Evolutionary conservation across 23 tunicate species (phyloP), one percentile per base, ranked within the genome.

Genomic region (Halocynthia roretzi): DNA sequence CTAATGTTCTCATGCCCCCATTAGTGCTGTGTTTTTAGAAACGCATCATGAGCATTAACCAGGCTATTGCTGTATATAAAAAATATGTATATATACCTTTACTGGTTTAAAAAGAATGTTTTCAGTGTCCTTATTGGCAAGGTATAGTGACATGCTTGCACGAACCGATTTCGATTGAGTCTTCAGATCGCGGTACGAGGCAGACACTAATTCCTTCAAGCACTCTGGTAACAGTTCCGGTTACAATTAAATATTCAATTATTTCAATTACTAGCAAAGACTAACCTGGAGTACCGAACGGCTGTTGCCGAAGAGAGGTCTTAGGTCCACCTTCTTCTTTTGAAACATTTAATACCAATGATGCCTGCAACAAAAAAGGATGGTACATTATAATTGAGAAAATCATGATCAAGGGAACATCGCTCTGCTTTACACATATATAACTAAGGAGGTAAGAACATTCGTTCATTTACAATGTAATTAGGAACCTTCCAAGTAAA

Each of bases 91-190:
- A 31, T 58, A 82, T 52, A 89, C 85, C 72, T 87, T 87, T 18
- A 94, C 81, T n/a, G 98, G 98, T 72, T 87, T 87, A 51, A 87
- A 94, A 48, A 94, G 71, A 75, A 94, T 94, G 65, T 87, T 83
- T 71, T 94, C 98, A 20, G 98, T 94, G 78, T 94, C 98, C 58
- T 80, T 87, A 76, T 94, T 94, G 48, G 98, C 98, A 40, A 94
- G 68, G 68, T 94, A 94, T 61, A 94, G 69, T 22, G 83, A 61
- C 84, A 94, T 58, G 55, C 88, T 83, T 21, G 53, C 52, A 6
- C 66, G 85, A 7, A 82, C 77, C 61, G 87, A 71, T 68, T 84
- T 87, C 50, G 80, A 76, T 17, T 60, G 8, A 8, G 73, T 50
- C 54, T 94, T 94, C 54, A 84, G 40, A 56, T 87, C 80, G 5